Conservation (phyloP, 2,797 vertebrate species). For the Hephaestus fuliginosus region DNA sequence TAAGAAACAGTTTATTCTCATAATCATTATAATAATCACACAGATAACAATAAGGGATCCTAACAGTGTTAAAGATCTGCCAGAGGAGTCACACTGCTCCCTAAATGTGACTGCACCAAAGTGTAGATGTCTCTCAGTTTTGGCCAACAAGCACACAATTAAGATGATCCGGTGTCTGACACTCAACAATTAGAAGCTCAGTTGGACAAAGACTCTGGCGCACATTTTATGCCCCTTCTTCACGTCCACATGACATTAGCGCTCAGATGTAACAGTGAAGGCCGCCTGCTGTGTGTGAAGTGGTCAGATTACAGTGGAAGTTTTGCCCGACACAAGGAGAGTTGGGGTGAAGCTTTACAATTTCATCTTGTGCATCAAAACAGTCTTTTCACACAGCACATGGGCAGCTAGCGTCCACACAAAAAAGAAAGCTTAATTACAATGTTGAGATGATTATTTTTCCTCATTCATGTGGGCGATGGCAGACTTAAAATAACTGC, state of each 20-base stretch:
- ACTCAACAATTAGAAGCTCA: background rate
- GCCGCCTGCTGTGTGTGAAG: background rate
- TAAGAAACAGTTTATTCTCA: background rate
- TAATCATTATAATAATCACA: background rate
- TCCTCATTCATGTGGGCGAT: conserved; percentile 46
- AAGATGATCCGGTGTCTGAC: background rate
- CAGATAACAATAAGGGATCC: background rate
- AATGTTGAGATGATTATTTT: conserved; percentile 32
- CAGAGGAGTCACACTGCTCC: background rate
- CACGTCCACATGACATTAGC: background rate
- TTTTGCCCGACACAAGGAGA: background rate
- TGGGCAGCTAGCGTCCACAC: conserved; percentile 4
- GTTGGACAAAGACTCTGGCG: background rate
- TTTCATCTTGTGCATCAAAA: conserved; percentile 36
- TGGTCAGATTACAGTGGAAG: conserved; percentile 3
- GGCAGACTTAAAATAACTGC: conserved; percentile 34
- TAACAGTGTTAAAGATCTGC: background rate
- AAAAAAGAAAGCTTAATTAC: conserved; percentile 50
- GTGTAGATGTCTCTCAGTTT: background rate
- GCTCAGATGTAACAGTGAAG: background rate
- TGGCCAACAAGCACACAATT: background rate
- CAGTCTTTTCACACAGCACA: conserved; percentile 28
- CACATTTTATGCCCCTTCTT: background rate
- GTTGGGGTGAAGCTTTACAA: conserved; percentile 2
- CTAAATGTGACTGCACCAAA: background rate